Evolutionary conservation across 2,113 vertebrate species (phyloP).

Genomic region (Phyllostomus hastatus): DNA sequence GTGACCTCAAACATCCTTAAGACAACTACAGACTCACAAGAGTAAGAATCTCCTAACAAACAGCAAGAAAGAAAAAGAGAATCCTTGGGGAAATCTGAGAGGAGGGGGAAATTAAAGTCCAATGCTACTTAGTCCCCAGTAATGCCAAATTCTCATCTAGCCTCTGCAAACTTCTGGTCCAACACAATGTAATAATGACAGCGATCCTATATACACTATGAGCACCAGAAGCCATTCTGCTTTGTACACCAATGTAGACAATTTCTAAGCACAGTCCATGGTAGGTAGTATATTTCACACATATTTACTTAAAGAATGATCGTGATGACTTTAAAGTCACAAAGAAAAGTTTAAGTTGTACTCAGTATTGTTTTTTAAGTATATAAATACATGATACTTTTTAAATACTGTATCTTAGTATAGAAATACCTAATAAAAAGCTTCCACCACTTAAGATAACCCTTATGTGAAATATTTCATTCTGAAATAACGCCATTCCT

Average conservation of each 20-base stretch:
- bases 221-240: background rate
- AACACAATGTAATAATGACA: background rate
- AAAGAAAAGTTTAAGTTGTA: background rate
- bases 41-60: constrained; percentile 26
- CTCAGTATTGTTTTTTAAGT: background rate
- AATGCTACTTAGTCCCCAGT: background rate
- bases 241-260: background rate
- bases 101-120: background rate
- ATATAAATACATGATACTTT: background rate
- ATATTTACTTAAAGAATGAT: background rate
- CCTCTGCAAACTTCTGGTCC: background rate
- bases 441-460: background rate
- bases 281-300: background rate
- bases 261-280: background rate
- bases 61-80: background rate
- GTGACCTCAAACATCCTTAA: background rate
- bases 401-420: background rate
- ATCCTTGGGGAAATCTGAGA: background rate
- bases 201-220: background rate
- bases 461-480: background rate
- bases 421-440: constrained; percentile 27
- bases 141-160: background rate
- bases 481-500: background rate
- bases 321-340: background rate
- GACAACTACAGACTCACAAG: background rate